Conservation (phyloP, 2,888 invertebrate species). For the Hyppa rectilinea region DNA sequence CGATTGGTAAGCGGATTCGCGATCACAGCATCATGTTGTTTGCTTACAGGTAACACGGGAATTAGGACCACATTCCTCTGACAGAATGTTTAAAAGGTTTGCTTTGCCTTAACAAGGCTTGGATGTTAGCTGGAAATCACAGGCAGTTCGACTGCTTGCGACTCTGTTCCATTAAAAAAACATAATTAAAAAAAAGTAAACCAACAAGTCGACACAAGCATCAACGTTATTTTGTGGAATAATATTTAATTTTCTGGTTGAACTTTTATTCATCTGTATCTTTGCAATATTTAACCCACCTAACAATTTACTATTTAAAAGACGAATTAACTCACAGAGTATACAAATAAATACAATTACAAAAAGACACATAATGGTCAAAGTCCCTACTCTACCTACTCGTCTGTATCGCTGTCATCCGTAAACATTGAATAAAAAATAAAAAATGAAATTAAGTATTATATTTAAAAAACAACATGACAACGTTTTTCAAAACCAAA, state of each 20-base stretch:
- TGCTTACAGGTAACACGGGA: conserved; percentile 4
- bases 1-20: conserved; percentile 43
- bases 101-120: neutral
- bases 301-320: too few species aligned
- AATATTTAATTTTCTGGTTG: too few species aligned
- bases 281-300: too few species aligned
- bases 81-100: neutral
- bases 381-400: too few species aligned
- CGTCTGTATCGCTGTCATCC: too few species aligned
- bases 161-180: neutral
- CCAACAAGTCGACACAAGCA: neutral
- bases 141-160: too few species aligned
- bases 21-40: conserved; percentile 29
- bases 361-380: too few species aligned
- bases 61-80: conserved; percentile 13
- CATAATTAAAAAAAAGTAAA: neutral
- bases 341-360: too few species aligned
- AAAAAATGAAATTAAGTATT: too few species aligned
- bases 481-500: conserved; percentile 20
- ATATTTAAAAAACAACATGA: conserved; percentile 17
- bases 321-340: too few species aligned
- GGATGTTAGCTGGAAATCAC: neutral
- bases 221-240: neutral
- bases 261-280: too few species aligned
- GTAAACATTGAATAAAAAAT: too few species aligned